Conservation (phyloP, 2,888 invertebrate genomes). For the Scrobipalpa costella region DNA sequence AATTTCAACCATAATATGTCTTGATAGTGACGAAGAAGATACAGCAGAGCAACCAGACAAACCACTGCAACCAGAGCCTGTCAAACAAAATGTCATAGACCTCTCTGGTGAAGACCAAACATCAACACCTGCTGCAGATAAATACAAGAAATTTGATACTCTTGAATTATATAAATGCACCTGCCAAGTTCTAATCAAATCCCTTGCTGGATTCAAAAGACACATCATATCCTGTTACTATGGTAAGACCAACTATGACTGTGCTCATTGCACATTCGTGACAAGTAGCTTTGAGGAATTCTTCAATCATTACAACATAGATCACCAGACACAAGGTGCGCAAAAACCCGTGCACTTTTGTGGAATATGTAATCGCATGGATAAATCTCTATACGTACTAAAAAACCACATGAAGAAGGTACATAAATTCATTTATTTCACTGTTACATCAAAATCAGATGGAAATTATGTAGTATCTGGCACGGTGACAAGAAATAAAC, state of each 20-base stretch:
- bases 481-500: slow-evolving; percentile 24
- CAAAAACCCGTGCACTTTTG: slow-evolving; percentile 41
- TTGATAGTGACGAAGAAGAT: slow-evolving; percentile 71
- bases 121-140: slow-evolving; percentile 15
- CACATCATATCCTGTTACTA: slow-evolving; percentile 44
- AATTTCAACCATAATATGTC: slow-evolving; percentile 47
- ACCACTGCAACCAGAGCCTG: not conserved
- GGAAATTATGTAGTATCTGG: slow-evolving; percentile 13
- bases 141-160: slow-evolving; percentile 26
- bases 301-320: slow-evolving; percentile 46
- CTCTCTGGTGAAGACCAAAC: slow-evolving; percentile 47
- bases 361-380: slow-evolving; percentile 41
- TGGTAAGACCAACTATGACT: slow-evolving; percentile 32
- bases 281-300: slow-evolving; percentile 37
- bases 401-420: slow-evolving; percentile 45
- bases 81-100: slow-evolving; percentile 41
- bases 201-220: slow-evolving; percentile 45
- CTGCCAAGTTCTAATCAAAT: slow-evolving; percentile 44
- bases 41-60: slow-evolving; percentile 23
- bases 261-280: slow-evolving; percentile 39
- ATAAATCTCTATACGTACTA: slow-evolving; percentile 29
- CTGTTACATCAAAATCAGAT: slow-evolving; percentile 11
- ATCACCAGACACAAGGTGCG: slow-evolving; percentile 27
- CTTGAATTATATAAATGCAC: slow-evolving; percentile 49
- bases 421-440: slow-evolving; percentile 40